phyloP scores from a whole-genome alignment of 2,797 vertebrate genomes.

The Tragopan temminckii region DNA sequence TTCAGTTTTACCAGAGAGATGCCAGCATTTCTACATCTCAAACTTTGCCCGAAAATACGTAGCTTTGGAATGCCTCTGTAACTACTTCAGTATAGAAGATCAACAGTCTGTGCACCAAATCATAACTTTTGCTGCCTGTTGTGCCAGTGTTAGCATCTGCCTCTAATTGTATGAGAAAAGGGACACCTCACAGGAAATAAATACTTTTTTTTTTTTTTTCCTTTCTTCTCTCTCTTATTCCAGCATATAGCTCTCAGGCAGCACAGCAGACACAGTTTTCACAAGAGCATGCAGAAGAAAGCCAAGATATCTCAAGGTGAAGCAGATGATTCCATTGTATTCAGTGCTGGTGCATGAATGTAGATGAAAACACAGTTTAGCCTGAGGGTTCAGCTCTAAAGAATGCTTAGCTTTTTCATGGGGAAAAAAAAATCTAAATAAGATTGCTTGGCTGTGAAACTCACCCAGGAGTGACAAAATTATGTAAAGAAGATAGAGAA shows the following conservation, averaged over 20 bases:
- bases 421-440: background rate
- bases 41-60: background rate
- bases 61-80: background rate
- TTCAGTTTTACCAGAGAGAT: background rate
- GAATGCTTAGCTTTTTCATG: background rate
- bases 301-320: background rate
- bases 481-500: background rate
- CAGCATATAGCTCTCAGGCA: background rate
- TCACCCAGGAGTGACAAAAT: background rate
- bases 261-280: background rate
- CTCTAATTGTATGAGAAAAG: background rate
- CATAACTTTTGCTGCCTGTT: background rate
- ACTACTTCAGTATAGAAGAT: background rate
- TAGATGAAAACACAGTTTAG: background rate
- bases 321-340: background rate
- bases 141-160: background rate
- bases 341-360: background rate
- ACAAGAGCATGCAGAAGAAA: background rate
- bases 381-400: background rate
- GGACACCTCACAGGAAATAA: background rate
- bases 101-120: background rate
- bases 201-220: rapidly evolving
- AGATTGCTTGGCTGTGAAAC: background rate
- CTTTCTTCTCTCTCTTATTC: background rate
- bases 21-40: background rate